Evolutionary conservation across 2,113 vertebrate species (phyloP), one percentile per base, ranked within the genome.

Genomic region (Gambusia holbrooki): DNA sequence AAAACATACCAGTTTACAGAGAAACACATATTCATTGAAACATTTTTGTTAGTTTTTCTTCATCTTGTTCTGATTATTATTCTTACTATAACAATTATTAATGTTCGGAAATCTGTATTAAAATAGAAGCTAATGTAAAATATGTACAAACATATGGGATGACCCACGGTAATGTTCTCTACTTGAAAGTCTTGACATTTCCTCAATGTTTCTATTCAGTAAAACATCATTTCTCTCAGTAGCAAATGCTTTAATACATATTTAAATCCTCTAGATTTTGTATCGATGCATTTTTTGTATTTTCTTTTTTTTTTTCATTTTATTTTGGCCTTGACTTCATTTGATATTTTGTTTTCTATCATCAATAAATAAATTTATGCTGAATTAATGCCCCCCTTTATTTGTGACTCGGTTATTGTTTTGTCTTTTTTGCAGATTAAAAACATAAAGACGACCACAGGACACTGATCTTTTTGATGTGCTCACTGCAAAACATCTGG

Each of bases 131-230:
- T 90, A 83, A 85, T 94, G 93, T 94, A 95, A 92, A 91, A 91
- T 92, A 90, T 95, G 93, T 94, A 94, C 74, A 93, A 90, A 94
- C 35, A 69, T 93, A 90, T 85, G 84, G 84, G 92, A 90, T 93
- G 87, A 92, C 84, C 87, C 87, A 90, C 91, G 90, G 81, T 91
- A 86, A 93, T 92, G 88, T 95, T 93, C 92, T 94, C 84, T 94
- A 93, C 93, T 93, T 94, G 93, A 95, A 94, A 92, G 89, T 93
- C 87, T 89, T 90, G 86, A 92, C 92, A 92, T 93, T 92, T 92
- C 88, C 86, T 93, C 92, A 86, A 91, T 86, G 84, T 93, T 94
- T 94, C 90, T 92, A 90, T 94, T 94, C 82, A 66, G 86, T 92
- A 90, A 25, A 89, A 88, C 83, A 91, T 90, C 15, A 87, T 92